Conservation (phyloP, 2,113 vertebrate species). For the Speoplatyrhinus poulsoni region DNA sequence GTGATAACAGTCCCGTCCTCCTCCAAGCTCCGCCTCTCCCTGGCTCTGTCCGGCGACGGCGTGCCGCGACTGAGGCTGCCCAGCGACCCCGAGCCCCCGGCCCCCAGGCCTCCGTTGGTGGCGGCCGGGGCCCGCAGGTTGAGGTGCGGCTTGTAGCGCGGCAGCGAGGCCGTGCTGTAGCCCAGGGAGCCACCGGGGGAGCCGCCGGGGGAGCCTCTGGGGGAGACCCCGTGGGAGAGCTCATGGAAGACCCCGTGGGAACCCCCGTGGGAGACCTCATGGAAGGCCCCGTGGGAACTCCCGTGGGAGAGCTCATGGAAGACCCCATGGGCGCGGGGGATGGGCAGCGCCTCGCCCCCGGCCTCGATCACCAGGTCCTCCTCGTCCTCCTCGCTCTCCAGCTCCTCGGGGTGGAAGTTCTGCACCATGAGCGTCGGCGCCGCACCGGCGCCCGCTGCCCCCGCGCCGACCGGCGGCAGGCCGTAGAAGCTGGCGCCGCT, state of each 20-base stretch:
- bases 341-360: constrained; percentile 73
- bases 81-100: constrained; percentile 65
- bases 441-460: constrained; percentile 10
- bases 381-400: constrained; percentile 88
- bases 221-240: no score
- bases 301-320: constrained; percentile 8
- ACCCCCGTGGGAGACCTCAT: no score
- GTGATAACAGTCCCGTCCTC: constrained; percentile 97
- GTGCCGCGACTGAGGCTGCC: constrained; percentile 47
- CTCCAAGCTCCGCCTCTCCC: constrained; percentile 78
- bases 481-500: constrained; percentile 83
- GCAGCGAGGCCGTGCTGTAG: constrained; percentile 79
- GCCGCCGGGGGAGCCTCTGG: no score
- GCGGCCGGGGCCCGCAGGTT: constrained; percentile 70
- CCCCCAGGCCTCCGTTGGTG: constrained; percentile 81
- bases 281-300: no score
- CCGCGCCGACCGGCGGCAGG: constrained; percentile 54
- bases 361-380: constrained; percentile 91
- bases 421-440: constrained; percentile 77
- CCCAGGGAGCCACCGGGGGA: constrained; percentile 27
- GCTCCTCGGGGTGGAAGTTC: constrained; percentile 82
- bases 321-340: constrained; percentile 60
- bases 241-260: no score
- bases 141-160: constrained; percentile 81
- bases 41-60: constrained; percentile 57